Base-by-base conservation (phyloP, 2,113 vertebrate species). In the Megaceryle maxima region DNA sequence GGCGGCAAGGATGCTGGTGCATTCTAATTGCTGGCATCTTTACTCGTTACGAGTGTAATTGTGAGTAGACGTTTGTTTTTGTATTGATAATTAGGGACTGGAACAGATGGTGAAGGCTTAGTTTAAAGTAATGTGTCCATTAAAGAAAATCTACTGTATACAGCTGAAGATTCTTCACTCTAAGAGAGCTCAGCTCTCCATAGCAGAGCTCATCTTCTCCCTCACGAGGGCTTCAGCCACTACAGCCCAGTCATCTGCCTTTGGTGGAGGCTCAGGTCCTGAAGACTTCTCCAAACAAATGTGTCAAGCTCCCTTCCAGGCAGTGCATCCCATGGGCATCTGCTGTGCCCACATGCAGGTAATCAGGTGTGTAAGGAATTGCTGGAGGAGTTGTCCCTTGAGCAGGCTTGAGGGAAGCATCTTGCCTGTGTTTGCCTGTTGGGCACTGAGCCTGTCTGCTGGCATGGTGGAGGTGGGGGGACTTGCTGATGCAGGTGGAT, bases 21-120 rank as follows among this genome's bases (percentile, higher is more conserved):
- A 98, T 98, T 95, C 97, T 97, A 97, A 97, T 98, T 97, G 96
- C 96, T 97, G 96, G 96, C 97, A 97, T 97, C 97, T 96, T 96
- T 98, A 97, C 97, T 98, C 94, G 95, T 97, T 97, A 97, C 53
- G 97, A 96, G 97, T 97, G 97, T 98, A 97, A 97, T 97, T 97
- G 97, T 98, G 97, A 98, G 97, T 97, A 97, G 97, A 97, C 96
- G 96, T 98, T 97, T 98, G 97, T 97, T 97, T 97, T 98, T 98
- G 97, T 97, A 97, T 97, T 98, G 97, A 98, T 98, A 98, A 98
- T 98, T 98, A 98, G 97, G 94, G 97, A 97, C 95, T 96, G 94
- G 96, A 98, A 97, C 98, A 98, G 98, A 98, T 98, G 98, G 97
- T 1, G 89, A 88, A 98, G 97, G 97, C 97, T 98, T 97, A 97